Evolutionary conservation across 2,797 vertebrate species (phyloP), one percentile per base, ranked within the genome.

Genomic region (Emydoidea blandingii): DNA sequence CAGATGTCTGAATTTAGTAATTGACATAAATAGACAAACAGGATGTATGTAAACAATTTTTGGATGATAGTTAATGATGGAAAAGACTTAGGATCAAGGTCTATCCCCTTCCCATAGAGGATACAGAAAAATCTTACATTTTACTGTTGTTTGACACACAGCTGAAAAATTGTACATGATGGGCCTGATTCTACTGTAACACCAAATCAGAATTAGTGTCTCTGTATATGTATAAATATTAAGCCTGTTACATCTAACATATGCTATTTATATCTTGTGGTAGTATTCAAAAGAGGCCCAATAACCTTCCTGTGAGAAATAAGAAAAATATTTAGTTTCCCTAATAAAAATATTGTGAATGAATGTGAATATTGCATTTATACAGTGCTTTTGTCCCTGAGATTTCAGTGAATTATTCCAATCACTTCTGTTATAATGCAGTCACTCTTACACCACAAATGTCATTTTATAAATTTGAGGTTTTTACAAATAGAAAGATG

Each of bases 41-140:
- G 25, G 14, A 85, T 84, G 29, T 18, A 78, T 25, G 50, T 81
- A 87, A 85, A 88, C 47, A n/a, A n/a, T 88, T 95, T 85, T 74
- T 89, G 47, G 90, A 92, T 81, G 62, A 82, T 86, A 78, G 90
- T 92, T 93, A 95, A 87, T 54, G 82, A 89, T 57, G 88, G 10
- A 29, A 65, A 47, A 47, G 14, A 56, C 52, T 47, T 4, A 89
- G 57, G 47, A 68, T 85, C 47, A 79, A 2, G 21, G 23, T 76
- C 56, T 80, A 72, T 16, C 41, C 44, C 54, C 76, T 94, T 89
- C 54, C 59, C 59, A 85, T 65, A 87, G 59, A 91, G 59, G 50
- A 80, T 78, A 54, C 59, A 62, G 41, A 86, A 21, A 19, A 50
- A 12, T 52, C 12, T 85, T 83, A 91, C 4, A 3, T 21, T 34